Conservation (phyloP, 1,140 invertebrate genomes). For the Drosophila guanche region DNA sequence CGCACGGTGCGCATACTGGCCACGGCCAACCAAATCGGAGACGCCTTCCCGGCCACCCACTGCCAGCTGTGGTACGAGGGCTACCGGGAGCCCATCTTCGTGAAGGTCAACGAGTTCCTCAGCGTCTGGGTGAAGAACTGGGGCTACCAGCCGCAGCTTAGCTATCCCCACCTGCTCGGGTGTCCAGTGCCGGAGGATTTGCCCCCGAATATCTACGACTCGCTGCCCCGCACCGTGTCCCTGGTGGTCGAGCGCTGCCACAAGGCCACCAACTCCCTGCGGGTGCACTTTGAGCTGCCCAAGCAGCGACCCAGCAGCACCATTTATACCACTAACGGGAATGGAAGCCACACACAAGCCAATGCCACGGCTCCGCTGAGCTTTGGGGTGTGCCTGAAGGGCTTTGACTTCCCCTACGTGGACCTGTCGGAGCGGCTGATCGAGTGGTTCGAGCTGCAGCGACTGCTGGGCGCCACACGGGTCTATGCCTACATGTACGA, state of each 20-base stretch:
- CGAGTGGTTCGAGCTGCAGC: constrained; percentile 96
- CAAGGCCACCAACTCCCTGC: constrained; percentile 91
- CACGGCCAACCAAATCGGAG: constrained; percentile 93
- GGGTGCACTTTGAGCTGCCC: constrained; percentile 89
- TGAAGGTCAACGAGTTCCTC: constrained; percentile 91
- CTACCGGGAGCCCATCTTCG: constrained; percentile 88
- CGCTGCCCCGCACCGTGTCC: constrained; percentile 91
- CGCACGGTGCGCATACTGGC: constrained; percentile 90
- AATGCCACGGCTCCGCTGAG: constrained; percentile 86
- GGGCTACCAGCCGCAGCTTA: constrained; percentile 93
- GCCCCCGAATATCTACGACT: constrained; percentile 84
- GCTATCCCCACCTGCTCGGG: constrained; percentile 94
- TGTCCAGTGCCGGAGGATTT: constrained; percentile 90
- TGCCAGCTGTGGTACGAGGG: constrained; percentile 95
- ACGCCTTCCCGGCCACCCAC: constrained; percentile 87
- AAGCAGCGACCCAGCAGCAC: neutral
- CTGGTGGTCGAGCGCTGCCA: constrained; percentile 92
- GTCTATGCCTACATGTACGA: constrained; percentile 95
- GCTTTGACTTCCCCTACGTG: constrained; percentile 93
- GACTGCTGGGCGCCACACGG: constrained; percentile 93
- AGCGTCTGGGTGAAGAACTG: constrained; percentile 95
- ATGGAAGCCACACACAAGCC: constrained; percentile 39
- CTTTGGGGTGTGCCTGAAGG: constrained; percentile 97
- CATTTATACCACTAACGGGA: neutral
- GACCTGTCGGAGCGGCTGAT: constrained; percentile 94